Conservation (phyloP, 1,140 invertebrate genomes). For the Panulirus ornatus region DNA sequence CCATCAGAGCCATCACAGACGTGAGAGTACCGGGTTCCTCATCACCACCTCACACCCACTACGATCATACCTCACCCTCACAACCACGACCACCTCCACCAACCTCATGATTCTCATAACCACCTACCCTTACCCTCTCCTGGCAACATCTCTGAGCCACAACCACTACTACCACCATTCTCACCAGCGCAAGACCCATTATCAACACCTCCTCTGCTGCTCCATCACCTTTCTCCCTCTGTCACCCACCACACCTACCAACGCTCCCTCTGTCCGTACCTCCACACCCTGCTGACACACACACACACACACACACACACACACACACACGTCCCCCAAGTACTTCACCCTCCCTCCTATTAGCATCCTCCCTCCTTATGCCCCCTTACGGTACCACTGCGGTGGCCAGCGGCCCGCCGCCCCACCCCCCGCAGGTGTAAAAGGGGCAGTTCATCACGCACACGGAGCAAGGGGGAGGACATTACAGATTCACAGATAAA, state of each 20-base stretch:
- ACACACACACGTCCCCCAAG: neutral
- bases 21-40: too few relatives aligned
- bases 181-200: too few relatives aligned
- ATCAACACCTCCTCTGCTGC: neutral
- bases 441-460: conserved; percentile 57
- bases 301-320: neutral
- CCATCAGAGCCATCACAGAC: too few relatives aligned
- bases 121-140: neutral
- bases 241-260: neutral
- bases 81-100: neutral
- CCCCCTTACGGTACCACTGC: neutral
- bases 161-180: neutral
- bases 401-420: neutral
- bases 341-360: neutral
- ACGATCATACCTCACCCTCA: neutral
- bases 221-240: neutral
- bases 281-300: neutral
- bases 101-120: too few relatives aligned
- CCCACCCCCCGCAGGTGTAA: conserved; percentile 26
- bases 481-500: conserved; percentile 67
- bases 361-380: neutral
- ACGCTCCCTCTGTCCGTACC: neutral
- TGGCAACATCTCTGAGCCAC: neutral
- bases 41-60: neutral
- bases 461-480: conserved; percentile 55